These are phyloP conservation scores for Creontiades dilutus DNA, from an alignment of 2,888 invertebrate genomes.

Conservation along the genomic window DNA sequence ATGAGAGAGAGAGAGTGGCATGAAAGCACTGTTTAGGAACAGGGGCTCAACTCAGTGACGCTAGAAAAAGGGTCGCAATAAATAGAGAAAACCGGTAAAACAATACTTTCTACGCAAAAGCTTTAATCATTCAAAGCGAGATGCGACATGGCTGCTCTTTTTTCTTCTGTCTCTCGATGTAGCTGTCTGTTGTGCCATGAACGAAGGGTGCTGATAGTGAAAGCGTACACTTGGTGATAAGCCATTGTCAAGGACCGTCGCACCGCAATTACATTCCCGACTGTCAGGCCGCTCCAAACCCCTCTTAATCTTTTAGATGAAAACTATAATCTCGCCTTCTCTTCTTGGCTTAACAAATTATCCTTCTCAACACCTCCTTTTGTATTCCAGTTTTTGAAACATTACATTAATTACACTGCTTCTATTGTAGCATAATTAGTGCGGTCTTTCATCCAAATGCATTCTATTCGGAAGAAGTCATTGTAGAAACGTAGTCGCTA, in stretches of 20 bases:
- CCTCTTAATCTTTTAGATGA: not conserved
- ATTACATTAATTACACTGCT: not conserved
- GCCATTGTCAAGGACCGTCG: conserved; percentile 28
- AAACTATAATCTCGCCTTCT: conserved; percentile 16
- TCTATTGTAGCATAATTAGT: no score
- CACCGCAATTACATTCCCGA: conserved; percentile 24
- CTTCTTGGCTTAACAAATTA: conserved; percentile 22
- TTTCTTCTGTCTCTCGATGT: not conserved
- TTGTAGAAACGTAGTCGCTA: no score
- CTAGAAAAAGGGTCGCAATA: not conserved
- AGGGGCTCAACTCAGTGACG: not conserved
- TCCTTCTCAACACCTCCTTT: not conserved
- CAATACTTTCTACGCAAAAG: not conserved
- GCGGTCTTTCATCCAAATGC: no score
- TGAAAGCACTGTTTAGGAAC: not conserved
- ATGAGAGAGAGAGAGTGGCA: not conserved
- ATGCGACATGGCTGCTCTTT: not conserved
- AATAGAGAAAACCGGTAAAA: conserved; percentile 16
- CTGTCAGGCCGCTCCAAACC: not conserved
- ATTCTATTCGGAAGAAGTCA: no score
- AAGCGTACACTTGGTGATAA: conserved; percentile 32
- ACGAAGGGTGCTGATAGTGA: conserved; percentile 23
- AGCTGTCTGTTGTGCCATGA: not conserved
- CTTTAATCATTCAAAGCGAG: conserved; percentile 32
- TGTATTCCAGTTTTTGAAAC: not conserved